A percentile compares a stretch with the other conserved stretches of the same genome.
phyloP scores from a whole-genome alignment of 53 echinoderm and acorn worm genomes.

The Astropecten irregularis region DNA sequence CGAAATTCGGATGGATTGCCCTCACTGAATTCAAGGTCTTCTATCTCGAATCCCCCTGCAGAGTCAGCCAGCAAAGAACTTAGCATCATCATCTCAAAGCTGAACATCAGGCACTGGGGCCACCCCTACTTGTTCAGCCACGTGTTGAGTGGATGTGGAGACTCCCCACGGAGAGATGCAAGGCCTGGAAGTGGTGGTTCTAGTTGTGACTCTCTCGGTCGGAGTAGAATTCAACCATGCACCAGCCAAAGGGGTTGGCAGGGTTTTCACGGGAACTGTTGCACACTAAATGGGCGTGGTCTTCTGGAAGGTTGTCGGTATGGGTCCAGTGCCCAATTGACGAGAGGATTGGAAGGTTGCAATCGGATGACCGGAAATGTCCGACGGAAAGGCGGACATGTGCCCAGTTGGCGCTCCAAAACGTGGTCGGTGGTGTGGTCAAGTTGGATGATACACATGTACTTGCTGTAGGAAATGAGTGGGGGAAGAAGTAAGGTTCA shows the following conservation, averaged over 20 bases:
- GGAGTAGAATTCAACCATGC: too few relatives aligned
- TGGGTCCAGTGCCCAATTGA: neutral
- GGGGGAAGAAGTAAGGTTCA: neutral
- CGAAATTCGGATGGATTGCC: constrained; percentile 4
- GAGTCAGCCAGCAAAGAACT: constrained; percentile 2
- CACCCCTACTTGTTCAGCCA: too few relatives aligned
- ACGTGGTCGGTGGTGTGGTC: neutral
- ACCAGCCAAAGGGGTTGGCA: neutral
- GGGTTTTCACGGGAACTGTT: neutral
- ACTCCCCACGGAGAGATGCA: neutral
- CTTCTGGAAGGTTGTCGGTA: neutral
- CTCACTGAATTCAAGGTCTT: neutral
- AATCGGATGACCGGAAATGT: too few relatives aligned
- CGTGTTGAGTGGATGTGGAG: too few relatives aligned
- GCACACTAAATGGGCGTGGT: neutral
- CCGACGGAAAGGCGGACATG: too few relatives aligned
- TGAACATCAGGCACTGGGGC: too few relatives aligned
- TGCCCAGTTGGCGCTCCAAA: neutral
- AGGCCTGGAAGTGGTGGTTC: neutral
- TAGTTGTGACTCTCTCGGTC: neutral
- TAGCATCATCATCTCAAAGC: too few relatives aligned
- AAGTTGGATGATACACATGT: too few relatives aligned
- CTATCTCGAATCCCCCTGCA: neutral
- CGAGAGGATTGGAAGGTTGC: too few relatives aligned
- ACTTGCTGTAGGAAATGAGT: neutral